phyloP scores from a whole-genome alignment of 2,113 vertebrate genomes.

The Cranoglanis bouderius region DNA sequence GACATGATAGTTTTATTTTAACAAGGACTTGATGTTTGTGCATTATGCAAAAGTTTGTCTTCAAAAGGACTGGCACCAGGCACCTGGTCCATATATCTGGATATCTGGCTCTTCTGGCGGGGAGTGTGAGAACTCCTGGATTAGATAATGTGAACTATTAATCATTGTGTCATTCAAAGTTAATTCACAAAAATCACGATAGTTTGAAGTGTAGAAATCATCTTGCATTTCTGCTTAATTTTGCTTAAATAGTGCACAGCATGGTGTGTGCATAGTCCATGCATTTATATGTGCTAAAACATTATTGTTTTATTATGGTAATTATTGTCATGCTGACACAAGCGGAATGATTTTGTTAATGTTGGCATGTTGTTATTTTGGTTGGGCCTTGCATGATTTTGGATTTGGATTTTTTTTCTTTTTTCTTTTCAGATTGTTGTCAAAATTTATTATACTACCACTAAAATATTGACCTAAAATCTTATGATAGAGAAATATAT shows the following conservation, averaged over 20 bases:
- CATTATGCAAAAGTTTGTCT: not conserved
- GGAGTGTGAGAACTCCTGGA: not conserved
- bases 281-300: not conserved
- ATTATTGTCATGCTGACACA: not conserved
- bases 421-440: not conserved
- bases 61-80: too few species aligned
- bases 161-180: not conserved
- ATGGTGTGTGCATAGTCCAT: not conserved
- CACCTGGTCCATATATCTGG: not conserved
- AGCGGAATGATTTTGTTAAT: not conserved
- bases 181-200: not conserved
- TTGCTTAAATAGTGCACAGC: too few species aligned
- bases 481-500: not conserved
- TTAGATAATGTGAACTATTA: not conserved
- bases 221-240: too few species aligned
- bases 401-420: too few species aligned
- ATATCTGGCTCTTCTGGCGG: not conserved
- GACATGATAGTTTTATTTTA: not conserved
- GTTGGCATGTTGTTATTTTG: not conserved
- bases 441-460: not conserved
- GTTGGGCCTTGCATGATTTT: too few species aligned
- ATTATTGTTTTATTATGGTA: too few species aligned
- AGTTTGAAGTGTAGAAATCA: too few species aligned
- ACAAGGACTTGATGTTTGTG: not conserved
- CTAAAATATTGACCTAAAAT: not conserved